Evolutionary conservation across 2,888 invertebrate genomes (phyloP).

Genomic region (Drosophila subsilvestris): DNA sequence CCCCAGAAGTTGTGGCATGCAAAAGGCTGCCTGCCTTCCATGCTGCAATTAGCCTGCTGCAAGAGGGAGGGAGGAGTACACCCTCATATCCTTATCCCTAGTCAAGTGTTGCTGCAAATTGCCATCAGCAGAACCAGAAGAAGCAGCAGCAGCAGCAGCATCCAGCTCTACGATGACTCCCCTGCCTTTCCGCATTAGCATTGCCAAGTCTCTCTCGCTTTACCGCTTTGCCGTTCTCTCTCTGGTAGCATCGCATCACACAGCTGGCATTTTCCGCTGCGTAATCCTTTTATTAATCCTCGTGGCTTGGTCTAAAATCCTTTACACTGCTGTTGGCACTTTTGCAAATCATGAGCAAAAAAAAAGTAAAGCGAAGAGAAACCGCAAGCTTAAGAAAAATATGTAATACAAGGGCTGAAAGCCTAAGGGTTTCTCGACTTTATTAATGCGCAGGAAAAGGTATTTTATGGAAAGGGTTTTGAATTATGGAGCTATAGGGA

Average conservation of each 20-base stretch:
- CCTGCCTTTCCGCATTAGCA: conserved; percentile 51
- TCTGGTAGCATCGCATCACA: conserved; percentile 51
- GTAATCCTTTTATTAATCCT: conserved; percentile 82
- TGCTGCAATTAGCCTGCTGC: conserved; percentile 69
- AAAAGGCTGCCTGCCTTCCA: conserved; percentile 27
- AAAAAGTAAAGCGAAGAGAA: not conserved
- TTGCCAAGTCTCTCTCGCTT: conserved; percentile 57
- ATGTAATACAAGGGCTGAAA: conserved; percentile 13
- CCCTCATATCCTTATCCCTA: conserved; percentile 42
- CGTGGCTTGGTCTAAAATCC: conserved; percentile 77
- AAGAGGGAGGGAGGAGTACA: conserved; percentile 25
- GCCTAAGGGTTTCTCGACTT: conserved; percentile 13
- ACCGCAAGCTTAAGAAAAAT: conserved; percentile 42
- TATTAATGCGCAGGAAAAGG: conserved; percentile 9
- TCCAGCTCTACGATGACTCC: conserved; percentile 31
- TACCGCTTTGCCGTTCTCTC: conserved; percentile 4
- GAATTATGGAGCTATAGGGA: not conserved
- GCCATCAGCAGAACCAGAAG: conserved; percentile 59
- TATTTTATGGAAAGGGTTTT: conserved; percentile 4
- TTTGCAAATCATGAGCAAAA: conserved; percentile 69
- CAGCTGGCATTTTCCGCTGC: conserved; percentile 81
- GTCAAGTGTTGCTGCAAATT: conserved; percentile 67
- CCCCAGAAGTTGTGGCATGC: conserved; percentile 16
- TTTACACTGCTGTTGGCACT: conserved; percentile 76
- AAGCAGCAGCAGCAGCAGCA: conserved; percentile 37